phyloP scores from a whole-genome alignment of 2,888 invertebrate species.

The Agonum fuliginosum region DNA sequence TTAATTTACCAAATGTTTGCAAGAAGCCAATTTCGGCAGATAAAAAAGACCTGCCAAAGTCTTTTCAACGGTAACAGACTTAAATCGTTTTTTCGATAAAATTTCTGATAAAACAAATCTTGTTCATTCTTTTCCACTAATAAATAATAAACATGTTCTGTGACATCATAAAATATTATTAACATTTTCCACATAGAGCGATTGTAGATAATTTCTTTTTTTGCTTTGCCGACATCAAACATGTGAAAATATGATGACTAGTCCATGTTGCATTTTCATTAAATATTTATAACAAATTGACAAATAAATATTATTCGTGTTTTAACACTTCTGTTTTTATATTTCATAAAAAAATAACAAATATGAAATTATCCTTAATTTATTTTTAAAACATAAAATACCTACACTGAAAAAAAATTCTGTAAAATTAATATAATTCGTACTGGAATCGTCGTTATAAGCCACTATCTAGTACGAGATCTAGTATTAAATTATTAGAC shows the following conservation, averaged over 20 bases:
- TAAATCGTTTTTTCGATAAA: neutral
- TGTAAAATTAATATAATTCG: too few species aligned
- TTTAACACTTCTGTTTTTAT: too few species aligned
- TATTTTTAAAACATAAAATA: too few species aligned
- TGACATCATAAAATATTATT: neutral
- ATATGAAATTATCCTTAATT: too few species aligned
- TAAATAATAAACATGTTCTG: neutral
- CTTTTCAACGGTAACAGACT: neutral
- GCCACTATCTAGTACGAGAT: too few species aligned
- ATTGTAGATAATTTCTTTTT: neutral
- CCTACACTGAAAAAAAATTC: too few species aligned
- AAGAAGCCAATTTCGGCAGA: neutral
- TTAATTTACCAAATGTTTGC: neutral
- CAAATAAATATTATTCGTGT: too few species aligned
- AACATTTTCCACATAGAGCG: neutral
- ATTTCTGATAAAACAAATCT: neutral
- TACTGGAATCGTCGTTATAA: too few species aligned
- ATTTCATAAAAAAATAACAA: too few species aligned
- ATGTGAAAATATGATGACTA: conserved; percentile 18
- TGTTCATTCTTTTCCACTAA: neutral
- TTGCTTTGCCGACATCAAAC: neutral
- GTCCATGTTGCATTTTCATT: neutral
- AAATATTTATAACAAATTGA: neutral
- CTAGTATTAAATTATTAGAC: too few species aligned
- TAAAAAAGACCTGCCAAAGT: neutral